phyloP scores from a whole-genome alignment of 2,888 invertebrate species.

The Bedellia somnulentella region DNA sequence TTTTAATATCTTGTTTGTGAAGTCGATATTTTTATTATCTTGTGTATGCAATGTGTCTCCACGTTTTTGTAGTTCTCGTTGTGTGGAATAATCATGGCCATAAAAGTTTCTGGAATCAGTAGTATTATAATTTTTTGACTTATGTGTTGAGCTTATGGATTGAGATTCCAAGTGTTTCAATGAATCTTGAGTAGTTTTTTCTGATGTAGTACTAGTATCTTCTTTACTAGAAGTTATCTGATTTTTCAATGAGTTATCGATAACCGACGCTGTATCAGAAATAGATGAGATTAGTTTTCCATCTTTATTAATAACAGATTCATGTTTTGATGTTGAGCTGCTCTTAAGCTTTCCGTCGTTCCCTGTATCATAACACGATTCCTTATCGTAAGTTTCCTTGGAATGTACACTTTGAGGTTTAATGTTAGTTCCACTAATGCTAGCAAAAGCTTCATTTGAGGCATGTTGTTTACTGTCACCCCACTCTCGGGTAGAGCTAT shows the following conservation, averaged over 20 bases:
- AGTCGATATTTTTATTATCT: constrained; percentile 34
- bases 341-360: constrained; percentile 52
- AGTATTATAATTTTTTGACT: background rate
- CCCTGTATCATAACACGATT: constrained; percentile 58
- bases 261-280: constrained; percentile 37
- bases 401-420: constrained; percentile 57
- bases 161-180: background rate
- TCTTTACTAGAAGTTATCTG: constrained; percentile 29
- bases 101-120: constrained; percentile 51
- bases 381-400: constrained; percentile 53
- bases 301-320: constrained; percentile 42
- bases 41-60: constrained; percentile 42
- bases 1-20: constrained; percentile 53
- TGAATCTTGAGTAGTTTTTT: background rate
- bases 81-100: constrained; percentile 44
- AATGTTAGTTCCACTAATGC: constrained; percentile 59
- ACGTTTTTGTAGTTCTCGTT: constrained; percentile 44
- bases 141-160: background rate
- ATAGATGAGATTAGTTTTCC: constrained; percentile 38
- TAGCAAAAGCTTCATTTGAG: constrained; percentile 54
- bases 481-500: constrained; percentile 62
- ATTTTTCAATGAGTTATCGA: constrained; percentile 36
- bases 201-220: constrained; percentile 10
- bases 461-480: constrained; percentile 49
- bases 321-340: constrained; percentile 34